Conservation (phyloP, 2,113 vertebrate genomes). For the Aspiorhynchus laticeps region DNA sequence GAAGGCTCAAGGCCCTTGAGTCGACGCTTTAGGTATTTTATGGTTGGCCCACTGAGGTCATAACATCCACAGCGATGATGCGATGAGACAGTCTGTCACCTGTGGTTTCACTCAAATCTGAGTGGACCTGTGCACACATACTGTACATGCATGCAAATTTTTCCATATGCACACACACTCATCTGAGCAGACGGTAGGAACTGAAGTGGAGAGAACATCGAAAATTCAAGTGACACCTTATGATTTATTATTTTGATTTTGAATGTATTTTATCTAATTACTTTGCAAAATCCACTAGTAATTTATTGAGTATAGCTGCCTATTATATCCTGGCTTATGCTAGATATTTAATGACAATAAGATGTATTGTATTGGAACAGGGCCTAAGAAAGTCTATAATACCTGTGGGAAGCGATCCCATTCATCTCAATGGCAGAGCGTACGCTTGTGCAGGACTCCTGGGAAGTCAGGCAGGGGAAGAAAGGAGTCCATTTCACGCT, state of each 20-base stretch:
- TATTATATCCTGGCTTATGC: background rate
- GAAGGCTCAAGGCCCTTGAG: background rate
- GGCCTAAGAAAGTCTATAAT: background rate
- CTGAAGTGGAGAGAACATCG: background rate
- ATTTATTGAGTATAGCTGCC: background rate
- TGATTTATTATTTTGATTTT: background rate
- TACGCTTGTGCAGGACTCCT: background rate
- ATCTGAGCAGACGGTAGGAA: background rate
- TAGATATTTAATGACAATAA: background rate
- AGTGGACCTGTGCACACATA: background rate
- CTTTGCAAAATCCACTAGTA: background rate
- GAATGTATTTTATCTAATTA: background rate
- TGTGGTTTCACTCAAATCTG: conserved; percentile 24
- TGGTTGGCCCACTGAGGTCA: background rate
- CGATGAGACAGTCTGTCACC: conserved; percentile 38
- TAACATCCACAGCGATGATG: conserved; percentile 3
- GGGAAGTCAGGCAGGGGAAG: background rate
- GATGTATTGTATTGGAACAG: background rate
- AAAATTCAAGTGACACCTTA: background rate
- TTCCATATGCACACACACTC: background rate
- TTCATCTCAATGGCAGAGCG: background rate
- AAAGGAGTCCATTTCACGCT: background rate
- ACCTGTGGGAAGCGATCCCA: background rate
- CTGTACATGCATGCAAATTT: background rate
- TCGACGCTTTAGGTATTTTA: conserved; percentile 23